Evolutionary conservation across 2,888 invertebrate species (phyloP).

Genomic region (Ichneumoninae sp.): DNA sequence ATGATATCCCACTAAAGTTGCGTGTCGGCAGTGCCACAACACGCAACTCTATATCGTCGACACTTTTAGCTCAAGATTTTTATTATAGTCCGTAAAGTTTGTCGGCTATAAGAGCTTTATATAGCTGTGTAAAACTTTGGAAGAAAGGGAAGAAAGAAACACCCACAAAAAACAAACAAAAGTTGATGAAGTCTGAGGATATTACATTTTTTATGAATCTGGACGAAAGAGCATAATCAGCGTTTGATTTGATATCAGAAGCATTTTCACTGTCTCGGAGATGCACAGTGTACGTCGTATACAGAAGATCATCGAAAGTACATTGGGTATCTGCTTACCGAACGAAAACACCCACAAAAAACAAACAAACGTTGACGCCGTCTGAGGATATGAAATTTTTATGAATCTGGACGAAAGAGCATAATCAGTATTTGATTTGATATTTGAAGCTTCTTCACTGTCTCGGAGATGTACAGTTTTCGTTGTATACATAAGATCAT

Average conservation of each 20-base stretch:
- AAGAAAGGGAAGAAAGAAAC: neutral
- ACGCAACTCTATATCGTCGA: conserved; percentile 37
- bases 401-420: conserved; percentile 35
- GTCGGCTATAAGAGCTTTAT: neutral
- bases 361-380: neutral
- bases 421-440: conserved; percentile 47
- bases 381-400: conserved; percentile 9
- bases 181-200: neutral
- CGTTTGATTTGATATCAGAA: conserved; percentile 30
- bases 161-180: conserved; percentile 4
- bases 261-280: neutral
- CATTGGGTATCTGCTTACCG: conserved; percentile 20
- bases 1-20: conserved; percentile 25
- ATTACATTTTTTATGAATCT: conserved; percentile 32
- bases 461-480: neutral
- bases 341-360: neutral
- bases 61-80: conserved; percentile 32
- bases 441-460: neutral
- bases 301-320: neutral
- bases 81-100: conserved; percentile 15
- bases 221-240: conserved; percentile 37
- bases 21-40: conserved; percentile 26
- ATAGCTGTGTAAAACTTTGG: conserved; percentile 1
- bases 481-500: neutral
- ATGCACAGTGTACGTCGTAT: neutral